Evolutionary conservation across 1,140 invertebrate genomes (phyloP).

Genomic region (Heliconius melpomene): DNA sequence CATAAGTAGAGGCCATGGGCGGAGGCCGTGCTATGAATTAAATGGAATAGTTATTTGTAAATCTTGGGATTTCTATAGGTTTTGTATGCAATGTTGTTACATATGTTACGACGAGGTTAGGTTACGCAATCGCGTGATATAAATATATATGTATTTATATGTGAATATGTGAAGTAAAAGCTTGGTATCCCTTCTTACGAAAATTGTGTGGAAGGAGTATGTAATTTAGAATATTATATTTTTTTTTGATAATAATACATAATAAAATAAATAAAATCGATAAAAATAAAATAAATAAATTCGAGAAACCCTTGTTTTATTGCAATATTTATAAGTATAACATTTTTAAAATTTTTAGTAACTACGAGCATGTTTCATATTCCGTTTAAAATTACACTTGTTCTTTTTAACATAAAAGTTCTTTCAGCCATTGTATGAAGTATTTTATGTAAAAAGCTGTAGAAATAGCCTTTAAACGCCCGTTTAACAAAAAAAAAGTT

Average conservation of each 20-base stretch:
- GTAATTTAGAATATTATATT: too few species aligned
- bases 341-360: too few species aligned
- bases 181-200: too few species aligned
- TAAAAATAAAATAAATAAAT: too few species aligned
- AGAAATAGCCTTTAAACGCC: not conserved
- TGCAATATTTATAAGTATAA: too few species aligned
- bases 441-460: not conserved
- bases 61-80: not conserved
- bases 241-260: too few species aligned
- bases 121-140: not conserved
- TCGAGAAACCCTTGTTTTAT: too few species aligned
- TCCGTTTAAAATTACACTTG: not conserved
- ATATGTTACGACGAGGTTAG: slow-evolving; percentile 1
- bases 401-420: not conserved
- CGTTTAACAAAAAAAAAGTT: not conserved
- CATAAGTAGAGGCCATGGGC: not conserved
- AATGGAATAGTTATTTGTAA: not conserved
- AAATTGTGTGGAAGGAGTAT: too few species aligned
- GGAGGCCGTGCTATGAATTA: slow-evolving; percentile 1
- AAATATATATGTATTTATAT: not conserved
- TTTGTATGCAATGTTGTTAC: not conserved
- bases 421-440: not conserved
- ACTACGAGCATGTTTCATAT: too few species aligned
- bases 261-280: too few species aligned
- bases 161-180: not conserved